Base-by-base conservation (phyloP, 1,140 invertebrate species). In the Spodoptera litura region DNA sequence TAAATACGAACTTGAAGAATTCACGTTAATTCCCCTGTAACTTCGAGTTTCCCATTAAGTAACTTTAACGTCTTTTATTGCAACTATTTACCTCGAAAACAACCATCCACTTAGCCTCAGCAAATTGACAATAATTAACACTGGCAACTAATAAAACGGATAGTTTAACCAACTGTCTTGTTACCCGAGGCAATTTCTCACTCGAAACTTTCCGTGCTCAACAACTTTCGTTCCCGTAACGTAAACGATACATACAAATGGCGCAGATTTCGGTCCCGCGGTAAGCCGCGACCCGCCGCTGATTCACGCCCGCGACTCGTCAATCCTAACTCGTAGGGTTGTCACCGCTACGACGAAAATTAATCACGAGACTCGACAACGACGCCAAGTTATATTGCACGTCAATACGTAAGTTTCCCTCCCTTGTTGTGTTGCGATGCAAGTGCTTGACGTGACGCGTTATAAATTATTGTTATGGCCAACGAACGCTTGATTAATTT, bases 401-500 rank as follows among this genome's bases (percentile, higher is more conserved):
- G 73, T 75, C 73, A 75, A 75, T 75, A 75, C 59, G 44, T 75
- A 64, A 62, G 73, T 64, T 64, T 62, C 6, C 73, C 59, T 38
- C 73, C 59, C 73, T 44, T 13, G 15, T 11, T 38, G 68, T 59
- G 55, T 56, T 59, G 64, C 25, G 56, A 52, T 75, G 71, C 56
- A 73, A 75, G 59, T 64, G 51, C 59, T 38, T 64, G 73, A 75
- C 59, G 49, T 75, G 73, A 75, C 73, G 59, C 31, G 59, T 75
- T 75, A 64, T 75, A 75, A 75, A 64, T 75, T 75, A 75, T 75
- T 75, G 59, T 75, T 75, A 64, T 64, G 55, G 58, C 15, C 51
- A 13, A 10, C 71, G 59, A 53, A 12, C 27, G 73, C 44, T 74
- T 75, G 73, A 75, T 75, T 75, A 75, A 75, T 75, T 52, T 75